Conservation (phyloP, 1,140 invertebrate species). For the Heliconius hewitsoni region DNA sequence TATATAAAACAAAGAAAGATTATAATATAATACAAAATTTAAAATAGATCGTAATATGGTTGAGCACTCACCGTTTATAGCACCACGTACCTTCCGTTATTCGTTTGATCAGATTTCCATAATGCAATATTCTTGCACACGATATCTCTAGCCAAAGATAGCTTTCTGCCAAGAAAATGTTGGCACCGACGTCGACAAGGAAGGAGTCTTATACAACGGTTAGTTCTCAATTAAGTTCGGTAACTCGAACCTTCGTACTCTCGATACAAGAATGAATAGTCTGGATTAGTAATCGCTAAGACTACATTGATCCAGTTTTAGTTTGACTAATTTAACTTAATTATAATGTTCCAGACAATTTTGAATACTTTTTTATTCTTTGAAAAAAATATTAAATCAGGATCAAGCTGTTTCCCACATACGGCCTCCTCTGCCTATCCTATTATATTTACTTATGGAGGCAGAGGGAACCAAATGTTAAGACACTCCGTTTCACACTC, state of each 20-base stretch:
- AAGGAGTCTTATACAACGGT: constrained; percentile 20
- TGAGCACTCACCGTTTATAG: neutral
- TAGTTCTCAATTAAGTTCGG: constrained; percentile 32
- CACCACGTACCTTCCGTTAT: constrained; percentile 21
- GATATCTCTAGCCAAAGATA: constrained; percentile 35
- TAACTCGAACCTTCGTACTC: neutral
- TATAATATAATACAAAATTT: neutral
- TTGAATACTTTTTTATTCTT: neutral
- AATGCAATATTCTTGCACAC: constrained; percentile 35
- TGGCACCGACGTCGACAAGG: constrained; percentile 28
- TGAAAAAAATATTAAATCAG: neutral
- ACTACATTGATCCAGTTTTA: neutral
- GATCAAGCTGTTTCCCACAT: too few relatives aligned
- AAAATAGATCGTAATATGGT: neutral
- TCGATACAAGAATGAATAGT: constrained; percentile 3
- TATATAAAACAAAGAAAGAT: neutral
- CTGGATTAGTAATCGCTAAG: neutral
- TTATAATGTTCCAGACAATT: neutral
- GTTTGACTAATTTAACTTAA: neutral
- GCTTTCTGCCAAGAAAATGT: constrained; percentile 37
- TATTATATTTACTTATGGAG: too few relatives aligned
- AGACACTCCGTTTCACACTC: too few relatives aligned
- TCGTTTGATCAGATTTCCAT: constrained; percentile 28
- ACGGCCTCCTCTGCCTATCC: too few relatives aligned
- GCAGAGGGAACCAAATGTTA: too few relatives aligned